These are phyloP conservation scores for Callyntrura sp. DNA, from an alignment of 2,888 invertebrate species.

Conservation along the genomic window DNA sequence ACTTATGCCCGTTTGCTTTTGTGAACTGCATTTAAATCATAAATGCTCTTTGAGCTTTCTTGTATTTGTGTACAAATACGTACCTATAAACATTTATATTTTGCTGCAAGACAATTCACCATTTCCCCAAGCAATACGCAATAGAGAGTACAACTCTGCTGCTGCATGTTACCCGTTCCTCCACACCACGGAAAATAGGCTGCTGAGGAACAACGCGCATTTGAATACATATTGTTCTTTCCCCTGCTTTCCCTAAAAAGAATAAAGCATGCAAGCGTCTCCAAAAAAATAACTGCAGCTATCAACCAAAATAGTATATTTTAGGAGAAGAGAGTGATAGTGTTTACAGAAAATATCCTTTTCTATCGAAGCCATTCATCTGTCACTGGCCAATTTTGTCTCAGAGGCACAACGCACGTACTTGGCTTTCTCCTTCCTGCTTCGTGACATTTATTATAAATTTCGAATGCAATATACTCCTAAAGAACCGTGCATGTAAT, in stretches of 20 bases:
- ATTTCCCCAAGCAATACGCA: neutral
- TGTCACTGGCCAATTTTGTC: slow-evolving; percentile 22
- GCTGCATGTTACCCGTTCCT: too few species aligned
- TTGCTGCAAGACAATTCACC: neutral
- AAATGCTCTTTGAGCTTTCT: neutral
- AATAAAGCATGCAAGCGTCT: neutral
- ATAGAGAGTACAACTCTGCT: too few species aligned
- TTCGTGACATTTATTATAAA: slow-evolving; percentile 16
- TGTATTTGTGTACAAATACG: neutral
- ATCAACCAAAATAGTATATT: neutral
- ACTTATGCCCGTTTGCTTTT: slow-evolving; percentile 11
- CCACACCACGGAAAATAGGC: too few species aligned
- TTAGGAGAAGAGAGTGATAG: slow-evolving; percentile 1
- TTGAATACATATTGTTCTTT: neutral
- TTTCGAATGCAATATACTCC: neutral
- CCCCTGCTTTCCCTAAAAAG: neutral
- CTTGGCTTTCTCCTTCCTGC: neutral
- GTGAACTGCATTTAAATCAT: neutral
- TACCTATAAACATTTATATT: neutral
- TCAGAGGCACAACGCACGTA: neutral
- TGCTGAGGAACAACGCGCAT: neutral
- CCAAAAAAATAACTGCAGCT: neutral
- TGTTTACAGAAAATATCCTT: slow-evolving; percentile 21
- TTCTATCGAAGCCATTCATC: neutral
- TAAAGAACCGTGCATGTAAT: neutral